Conservation (phyloP, 1,140 invertebrate species). For the Rhynchophorus ferrugineus region DNA sequence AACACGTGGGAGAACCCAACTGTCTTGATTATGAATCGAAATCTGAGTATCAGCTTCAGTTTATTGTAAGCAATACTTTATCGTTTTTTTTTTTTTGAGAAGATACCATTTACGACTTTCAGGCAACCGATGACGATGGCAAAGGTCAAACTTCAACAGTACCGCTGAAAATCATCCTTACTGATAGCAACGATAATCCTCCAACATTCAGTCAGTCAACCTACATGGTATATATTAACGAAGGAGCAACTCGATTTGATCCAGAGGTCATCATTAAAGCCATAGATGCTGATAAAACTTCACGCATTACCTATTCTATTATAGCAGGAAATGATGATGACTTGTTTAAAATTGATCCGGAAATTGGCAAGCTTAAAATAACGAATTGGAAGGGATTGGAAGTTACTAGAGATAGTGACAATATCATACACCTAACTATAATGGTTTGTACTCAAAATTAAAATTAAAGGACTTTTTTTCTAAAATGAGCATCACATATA, state of each 20-base stretch:
- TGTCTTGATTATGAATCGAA: slow-evolving; percentile 86
- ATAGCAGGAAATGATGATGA: slow-evolving; percentile 54
- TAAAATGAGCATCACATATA: too few relatives aligned
- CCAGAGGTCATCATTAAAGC: slow-evolving; percentile 65
- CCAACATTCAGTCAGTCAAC: slow-evolving; percentile 65
- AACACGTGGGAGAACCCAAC: slow-evolving; percentile 49
- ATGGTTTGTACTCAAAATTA: slow-evolving; percentile 39
- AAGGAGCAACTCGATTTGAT: slow-evolving; percentile 75
- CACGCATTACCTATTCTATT: slow-evolving; percentile 69
- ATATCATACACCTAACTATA: slow-evolving; percentile 47
- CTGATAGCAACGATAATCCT: slow-evolving; percentile 81
- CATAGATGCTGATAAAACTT: slow-evolving; percentile 70
- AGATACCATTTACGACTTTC: too few relatives aligned
- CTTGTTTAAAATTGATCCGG: slow-evolving; percentile 61
- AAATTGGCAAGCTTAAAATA: slow-evolving; percentile 62
- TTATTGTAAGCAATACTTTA: slow-evolving; percentile 57
- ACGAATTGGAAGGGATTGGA: slow-evolving; percentile 52
- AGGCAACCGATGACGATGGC: slow-evolving; percentile 81
- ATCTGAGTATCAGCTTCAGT: slow-evolving; percentile 75
- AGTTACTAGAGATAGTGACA: slow-evolving; percentile 54
- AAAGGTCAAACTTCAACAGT: slow-evolving; percentile 67
- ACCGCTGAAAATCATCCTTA: slow-evolving; percentile 68
- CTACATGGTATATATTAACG: slow-evolving; percentile 74
- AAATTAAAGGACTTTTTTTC: too few relatives aligned
- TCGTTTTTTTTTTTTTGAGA: too few relatives aligned